Evolutionary conservation across 2,113 vertebrate genomes (phyloP).

Genomic region (Platichthys flesus): DNA sequence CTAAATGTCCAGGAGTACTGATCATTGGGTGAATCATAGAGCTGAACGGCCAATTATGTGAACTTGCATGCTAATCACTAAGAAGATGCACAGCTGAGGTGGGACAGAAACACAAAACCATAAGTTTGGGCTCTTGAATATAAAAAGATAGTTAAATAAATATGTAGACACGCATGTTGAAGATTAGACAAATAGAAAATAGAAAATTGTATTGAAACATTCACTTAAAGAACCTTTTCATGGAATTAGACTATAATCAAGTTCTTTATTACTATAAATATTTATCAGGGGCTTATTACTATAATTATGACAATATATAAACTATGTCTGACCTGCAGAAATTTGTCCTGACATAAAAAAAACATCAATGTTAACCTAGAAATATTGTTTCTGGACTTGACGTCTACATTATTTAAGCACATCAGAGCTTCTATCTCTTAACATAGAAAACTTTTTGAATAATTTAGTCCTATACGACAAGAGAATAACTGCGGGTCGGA

Average conservation of each 20-base stretch:
- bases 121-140: not conserved
- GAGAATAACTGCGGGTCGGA: not conserved
- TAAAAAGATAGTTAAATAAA: not conserved
- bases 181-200: not conserved
- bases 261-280: not conserved
- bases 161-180: not conserved
- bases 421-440: not conserved
- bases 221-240: too few species aligned
- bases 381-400: slow-evolving; percentile 4
- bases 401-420: slow-evolving; percentile 42
- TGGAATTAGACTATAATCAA: not conserved
- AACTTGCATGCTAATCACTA: too few species aligned
- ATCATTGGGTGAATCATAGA: not conserved
- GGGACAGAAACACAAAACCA: too few species aligned
- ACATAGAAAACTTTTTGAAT: slow-evolving; percentile 29
- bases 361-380: not conserved
- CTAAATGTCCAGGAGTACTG: not conserved
- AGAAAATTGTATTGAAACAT: too few species aligned
- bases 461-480: slow-evolving; percentile 42
- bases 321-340: not conserved
- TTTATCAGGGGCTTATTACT: not conserved
- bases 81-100: too few species aligned
- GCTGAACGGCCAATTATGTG: too few species aligned
- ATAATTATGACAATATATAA: not conserved
- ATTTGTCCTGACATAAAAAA: not conserved